Base-by-base conservation (phyloP, 2,888 invertebrate genomes). In the Eupithecia vulgata region DNA sequence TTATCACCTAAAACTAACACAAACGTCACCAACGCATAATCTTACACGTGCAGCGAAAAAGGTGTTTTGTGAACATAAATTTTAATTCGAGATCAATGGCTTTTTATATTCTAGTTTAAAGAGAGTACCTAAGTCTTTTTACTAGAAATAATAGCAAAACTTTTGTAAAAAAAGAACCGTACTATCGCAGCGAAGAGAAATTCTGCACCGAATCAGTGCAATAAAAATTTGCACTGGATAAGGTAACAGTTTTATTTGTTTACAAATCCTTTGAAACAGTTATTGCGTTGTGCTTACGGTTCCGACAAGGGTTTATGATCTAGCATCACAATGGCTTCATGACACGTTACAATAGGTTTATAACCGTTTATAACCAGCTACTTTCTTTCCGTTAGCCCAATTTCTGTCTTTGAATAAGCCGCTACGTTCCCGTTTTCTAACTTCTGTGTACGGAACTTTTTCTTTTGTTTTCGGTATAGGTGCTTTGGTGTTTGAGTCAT, bases 371-470 rank as follows among this genome's bases (percentile, higher is more conserved):
- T 77, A 79, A 90, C 91, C 79, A 67, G 89, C 90, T 90, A 90
- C 91, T 91, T 91, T 91, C 90, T 89, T 89, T 87, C 90, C 89
- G 90, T 90, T 90, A 93, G 85, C 76, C 88, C 83, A 90, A 87
- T 91, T 91, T 86, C 80, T 81, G 81, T 72, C 86, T 91, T 92
- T 92, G 89, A 87, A 84, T 79, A 70, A 81, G 91, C 93, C 92
- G 87, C 87, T 80, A 79, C 83, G 82, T 83, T 87, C 82, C 88
- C 83, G 87, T 90, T 86, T 82, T 64, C 57, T 37, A 67, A 75
- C 75, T 75, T 64, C 75, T 75, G 72, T 75, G 62, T 70, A 70
- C 25, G 57, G 72, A 66, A 70, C 70, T 45, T 65, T 37, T 70
- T 81, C 80, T 76, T 75, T 72, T 76, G 78, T 79, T 75, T 80